Conservation (phyloP, 1,140 invertebrate species). For the Formica exsecta region DNA sequence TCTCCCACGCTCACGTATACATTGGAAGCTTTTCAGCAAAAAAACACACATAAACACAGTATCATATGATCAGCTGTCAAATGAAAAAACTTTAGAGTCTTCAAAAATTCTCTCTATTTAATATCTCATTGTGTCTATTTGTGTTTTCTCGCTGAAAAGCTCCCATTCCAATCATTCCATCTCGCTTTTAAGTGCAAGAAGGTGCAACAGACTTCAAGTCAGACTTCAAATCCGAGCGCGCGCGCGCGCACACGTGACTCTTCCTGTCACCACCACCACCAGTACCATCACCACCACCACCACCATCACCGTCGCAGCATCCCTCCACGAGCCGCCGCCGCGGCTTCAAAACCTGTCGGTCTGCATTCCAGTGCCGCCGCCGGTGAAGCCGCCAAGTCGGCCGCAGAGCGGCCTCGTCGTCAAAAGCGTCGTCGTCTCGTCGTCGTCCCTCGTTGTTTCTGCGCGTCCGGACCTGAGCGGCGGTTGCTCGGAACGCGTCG, state of each 20-base stretch:
- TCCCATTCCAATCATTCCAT: neutral
- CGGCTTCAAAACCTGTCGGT: constrained; percentile 77
- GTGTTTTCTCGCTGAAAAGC: too few species aligned
- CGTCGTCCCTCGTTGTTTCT: neutral
- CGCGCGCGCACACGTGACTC: too few species aligned
- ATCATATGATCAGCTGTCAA: too few species aligned
- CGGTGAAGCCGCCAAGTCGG: constrained; percentile 63
- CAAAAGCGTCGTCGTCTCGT: neutral
- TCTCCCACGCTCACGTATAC: too few species aligned
- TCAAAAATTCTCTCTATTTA: too few species aligned
- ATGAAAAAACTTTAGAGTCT: too few species aligned
- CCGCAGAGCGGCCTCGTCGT: constrained; percentile 29
- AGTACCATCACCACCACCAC: neutral
- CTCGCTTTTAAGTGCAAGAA: neutral
- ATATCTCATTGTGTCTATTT: too few species aligned
- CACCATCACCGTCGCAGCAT: constrained; percentile 6
- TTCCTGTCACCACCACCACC: neutral
- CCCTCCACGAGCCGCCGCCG: constrained; percentile 58
- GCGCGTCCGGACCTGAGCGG: neutral
- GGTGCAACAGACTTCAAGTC: neutral
- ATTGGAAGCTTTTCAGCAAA: too few species aligned
- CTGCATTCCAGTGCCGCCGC: constrained; percentile 77
- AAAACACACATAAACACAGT: too few species aligned
- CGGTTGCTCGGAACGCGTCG: neutral
- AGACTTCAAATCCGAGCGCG: neutral